Base-by-base conservation (phyloP, 2,888 invertebrate species). In the Chrysolina haemoptera region DNA sequence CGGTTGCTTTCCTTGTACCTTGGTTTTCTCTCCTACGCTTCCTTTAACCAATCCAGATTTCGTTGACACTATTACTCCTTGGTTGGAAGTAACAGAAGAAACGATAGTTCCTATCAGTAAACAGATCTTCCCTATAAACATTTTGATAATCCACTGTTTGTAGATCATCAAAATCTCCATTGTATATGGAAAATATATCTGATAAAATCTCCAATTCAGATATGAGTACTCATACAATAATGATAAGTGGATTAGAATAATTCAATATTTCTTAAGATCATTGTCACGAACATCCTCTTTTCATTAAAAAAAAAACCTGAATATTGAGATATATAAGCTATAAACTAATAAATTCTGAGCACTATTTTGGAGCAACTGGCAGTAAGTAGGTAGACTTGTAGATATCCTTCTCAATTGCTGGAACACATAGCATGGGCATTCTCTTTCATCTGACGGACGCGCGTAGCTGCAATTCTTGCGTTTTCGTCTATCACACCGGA, bases 21-120 rank as follows among this genome's bases (percentile, higher is more conserved):
- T 16, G 0, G 70, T 67, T 9, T 27, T 74, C 5, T 69, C 74
- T 12, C 73, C 73, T 16, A 55, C 73, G 4, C 62, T 59, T 14
- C 77, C 77, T 48, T 64, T 70, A 8, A 77, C 70, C 46, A 43
- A 20, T 41, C 77, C 77, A 12, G 71, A 48, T 0, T 71, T 71
- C 3, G 77, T 77, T n/a, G 64, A 12, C 18, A 77, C 77, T 16
- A 69, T n/a, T 35, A 73, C 53, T 43, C 68, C 43, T 43, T 43
- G 27, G 1, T 8, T 35, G 6, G 35, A 12, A 3, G 11, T 43
- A 11, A 43, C 43, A 1, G 14, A 43, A 14, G 43, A 43, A 14
- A 43, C 12, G 12, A 43, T 43, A 6, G 43, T 43, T 14, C 43
- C 43, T 1, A 43, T 3, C 43, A 43, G 14, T 14, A 14, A 43